Evolutionary conservation across 2,888 invertebrate genomes (phyloP).

Genomic region (Drosophila paucipuncta): DNA sequence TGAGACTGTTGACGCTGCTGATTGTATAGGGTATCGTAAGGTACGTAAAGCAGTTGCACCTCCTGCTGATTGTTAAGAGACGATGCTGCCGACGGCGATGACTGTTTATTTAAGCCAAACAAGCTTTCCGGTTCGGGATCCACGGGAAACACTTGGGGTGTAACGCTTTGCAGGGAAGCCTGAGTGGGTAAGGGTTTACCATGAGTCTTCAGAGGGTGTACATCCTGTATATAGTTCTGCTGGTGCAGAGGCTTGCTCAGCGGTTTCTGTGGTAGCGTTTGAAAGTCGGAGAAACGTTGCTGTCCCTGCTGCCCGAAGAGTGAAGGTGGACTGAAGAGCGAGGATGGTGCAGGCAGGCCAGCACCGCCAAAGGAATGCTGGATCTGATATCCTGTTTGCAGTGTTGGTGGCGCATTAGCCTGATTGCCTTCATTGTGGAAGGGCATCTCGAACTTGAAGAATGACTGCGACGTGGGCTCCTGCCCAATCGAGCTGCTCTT

Average conservation of each 20-base stretch:
- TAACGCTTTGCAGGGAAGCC: constrained; percentile 74
- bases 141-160: constrained; percentile 76
- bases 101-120: constrained; percentile 73
- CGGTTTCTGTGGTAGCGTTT: constrained; percentile 60
- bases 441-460: constrained; percentile 85
- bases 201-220: constrained; percentile 73
- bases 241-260: constrained; percentile 81
- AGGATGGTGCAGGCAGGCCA: constrained; percentile 71
- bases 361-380: constrained; percentile 79
- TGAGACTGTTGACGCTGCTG: constrained; percentile 74
- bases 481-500: constrained; percentile 59
- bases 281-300: constrained; percentile 79
- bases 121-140: constrained; percentile 67
- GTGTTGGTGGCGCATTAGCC: constrained; percentile 69
- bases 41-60: constrained; percentile 93
- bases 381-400: constrained; percentile 85
- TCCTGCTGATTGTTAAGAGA: constrained; percentile 85
- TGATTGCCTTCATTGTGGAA: constrained; percentile 64
- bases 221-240: constrained; percentile 81
- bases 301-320: constrained; percentile 79
- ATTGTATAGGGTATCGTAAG: constrained; percentile 90
- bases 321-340: constrained; percentile 80
- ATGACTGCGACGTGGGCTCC: constrained; percentile 84
- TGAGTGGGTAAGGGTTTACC: constrained; percentile 77
- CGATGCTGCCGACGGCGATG: constrained; percentile 49